Evolutionary conservation across 2,888 invertebrate genomes (phyloP), one percentile per base, ranked within the genome.

Genomic region (Keiferia lycopersicella): DNA sequence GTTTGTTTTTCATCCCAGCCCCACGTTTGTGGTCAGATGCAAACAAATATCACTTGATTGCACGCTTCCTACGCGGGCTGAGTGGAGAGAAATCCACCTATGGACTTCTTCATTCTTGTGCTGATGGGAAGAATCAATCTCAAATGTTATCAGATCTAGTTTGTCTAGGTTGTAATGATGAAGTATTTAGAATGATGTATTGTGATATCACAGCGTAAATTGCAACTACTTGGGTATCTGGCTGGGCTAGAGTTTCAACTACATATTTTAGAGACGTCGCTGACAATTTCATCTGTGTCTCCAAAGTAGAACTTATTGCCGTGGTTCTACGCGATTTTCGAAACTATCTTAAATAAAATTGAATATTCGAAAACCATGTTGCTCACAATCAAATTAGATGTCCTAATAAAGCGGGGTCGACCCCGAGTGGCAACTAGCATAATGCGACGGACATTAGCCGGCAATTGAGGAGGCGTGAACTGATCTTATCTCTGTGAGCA

Each of bases 391-490:
- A 45, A 45, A 45, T 45, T 45, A 45, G 45, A 3, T 1, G 45
- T 45, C 16, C 4, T 20, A 51, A 50, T 50, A 12, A 51, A 10
- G 22, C 8, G 45, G 45, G 22, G 14, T 53, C 20, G 26, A 11
- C 16, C 10, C 26, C 34, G 6, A 14, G 2, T 12, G 16, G 30
- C 56, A 56, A 30, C 56, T 16, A 34, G 26, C 30, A 26, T 56
- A 56, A 56, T 34, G 56, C 26, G 26, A 56, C 30, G 30, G 26
- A 56, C 56, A 56, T 56, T 56, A 56, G 39, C 11, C 38, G 58
- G 45, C 60, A 61, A 61, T 61, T 34, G 64, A 59, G 65, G 34
- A 62, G 69, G 74, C 74, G 73, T 74, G 74, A 72, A 73, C 71
- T 14, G 61, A 61, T 61, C 30, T 20, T 61, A 61, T 61, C 61